phyloP scores from a whole-genome alignment of 2,113 vertebrate species.

The Arvicanthis niloticus region DNA sequence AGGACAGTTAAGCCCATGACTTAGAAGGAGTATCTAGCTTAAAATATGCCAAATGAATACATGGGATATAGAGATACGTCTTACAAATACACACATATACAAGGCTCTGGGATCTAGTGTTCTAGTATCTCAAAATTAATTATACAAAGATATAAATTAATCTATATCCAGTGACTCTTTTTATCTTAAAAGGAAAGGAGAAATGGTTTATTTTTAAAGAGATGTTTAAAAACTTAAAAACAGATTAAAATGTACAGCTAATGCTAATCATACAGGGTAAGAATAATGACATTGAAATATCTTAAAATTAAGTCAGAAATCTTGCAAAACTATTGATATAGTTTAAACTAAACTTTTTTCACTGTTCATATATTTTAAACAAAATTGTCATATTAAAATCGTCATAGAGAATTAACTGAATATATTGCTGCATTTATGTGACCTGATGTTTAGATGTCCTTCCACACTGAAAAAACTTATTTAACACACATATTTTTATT shows the following conservation, averaged over 20 bases:
- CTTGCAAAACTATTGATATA: not conserved
- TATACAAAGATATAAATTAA: not conserved
- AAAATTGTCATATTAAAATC: not conserved
- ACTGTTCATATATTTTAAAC: not conserved
- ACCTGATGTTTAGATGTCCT: not conserved
- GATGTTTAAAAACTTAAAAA: not conserved
- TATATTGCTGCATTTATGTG: not conserved
- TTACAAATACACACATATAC: not conserved
- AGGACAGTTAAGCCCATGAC: not conserved
- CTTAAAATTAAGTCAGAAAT: not conserved
- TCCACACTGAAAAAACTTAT: not conserved
- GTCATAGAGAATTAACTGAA: not conserved
- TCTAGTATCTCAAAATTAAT: not conserved
- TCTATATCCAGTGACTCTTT: not conserved
- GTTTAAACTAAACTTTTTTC: not conserved
- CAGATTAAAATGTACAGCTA: not conserved
- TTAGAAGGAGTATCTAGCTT: not conserved
- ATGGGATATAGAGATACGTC: not conserved
- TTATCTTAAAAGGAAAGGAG: not conserved
- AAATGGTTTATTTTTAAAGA: not conserved
- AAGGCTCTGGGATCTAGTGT: not conserved
- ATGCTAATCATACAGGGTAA: constrained; percentile 14
- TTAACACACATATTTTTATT: not conserved
- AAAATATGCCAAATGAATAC: not conserved
- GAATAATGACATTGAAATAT: not conserved